Evolutionary conservation across 2,888 invertebrate genomes (phyloP), one percentile per base, ranked within the genome.

Genomic region (Hedya salicella): DNA sequence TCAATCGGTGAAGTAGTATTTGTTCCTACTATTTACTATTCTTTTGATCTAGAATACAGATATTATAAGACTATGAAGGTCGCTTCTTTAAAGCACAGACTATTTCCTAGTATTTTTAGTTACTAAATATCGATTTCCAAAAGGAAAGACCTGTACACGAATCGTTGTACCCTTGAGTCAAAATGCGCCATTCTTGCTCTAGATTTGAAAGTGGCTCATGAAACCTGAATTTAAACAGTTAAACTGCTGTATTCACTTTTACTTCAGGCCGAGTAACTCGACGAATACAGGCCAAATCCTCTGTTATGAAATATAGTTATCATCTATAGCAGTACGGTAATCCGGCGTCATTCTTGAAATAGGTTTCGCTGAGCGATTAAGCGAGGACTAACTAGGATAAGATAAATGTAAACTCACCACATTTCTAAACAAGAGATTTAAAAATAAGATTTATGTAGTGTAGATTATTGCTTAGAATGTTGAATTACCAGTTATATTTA

Each of bases 61-160:
- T 1, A 6, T 6, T 0, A 30, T 19, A 32, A 17, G 8, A n/a
- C n/a, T 25, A 17, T n/a, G 44, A 57, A 57, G 56, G 32, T 44
- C 17, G n/a, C 44, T 9, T 14, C 30, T 17, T 30, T 32, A 57
- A 57, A 54, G 25, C 11, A 46, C 17, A 17, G 13, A 13, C n/a
- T 42, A 32, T 57, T 17, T 30, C 46, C 57, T 46, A 32, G 57
- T 57, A 53, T 39, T 53, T 53, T 17, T 53, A 53, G 52, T 32
- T 16, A 53, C 57, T 32, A 57, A 13, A 57, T 57, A 57, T 57
- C 46, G 57, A 57, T 57, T 57, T 13, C 19, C 52, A 36, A 39
- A 53, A 39, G 52, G 8, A 17, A 52, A 17, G 14, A 11, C 11
- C 3, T 6, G 25, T 30, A 14, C 4, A 3, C n/a, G 25, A 25